Conservation (phyloP, 2,797 vertebrate species). For the Dendrocincla fuliginosa region DNA sequence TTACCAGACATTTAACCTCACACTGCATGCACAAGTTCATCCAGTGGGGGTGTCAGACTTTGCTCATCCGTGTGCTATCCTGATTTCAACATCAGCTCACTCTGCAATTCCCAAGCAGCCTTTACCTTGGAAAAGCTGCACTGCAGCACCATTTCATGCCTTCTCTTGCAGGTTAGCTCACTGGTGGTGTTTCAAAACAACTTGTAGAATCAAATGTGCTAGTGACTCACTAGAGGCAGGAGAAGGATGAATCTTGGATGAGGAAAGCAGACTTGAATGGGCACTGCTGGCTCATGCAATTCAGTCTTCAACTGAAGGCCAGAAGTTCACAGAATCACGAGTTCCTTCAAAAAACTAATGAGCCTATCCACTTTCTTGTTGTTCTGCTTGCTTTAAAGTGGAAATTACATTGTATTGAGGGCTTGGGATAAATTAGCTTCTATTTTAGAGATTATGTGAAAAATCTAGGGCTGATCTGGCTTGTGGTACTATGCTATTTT, state of each 20-base stretch:
- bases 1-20: neutral
- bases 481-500: neutral
- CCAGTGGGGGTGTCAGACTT: conserved; percentile 24
- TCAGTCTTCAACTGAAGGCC: neutral
- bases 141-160: neutral
- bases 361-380: neutral
- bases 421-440: neutral
- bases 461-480: neutral
- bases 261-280: neutral
- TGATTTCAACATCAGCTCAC: conserved; percentile 41
- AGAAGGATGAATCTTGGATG: neutral
- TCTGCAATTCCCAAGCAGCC: neutral
- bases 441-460: neutral
- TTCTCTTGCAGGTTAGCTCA: neutral
- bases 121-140: conserved; percentile 17
- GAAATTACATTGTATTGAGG: neutral
- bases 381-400: neutral
- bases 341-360: neutral
- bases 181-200: neutral
- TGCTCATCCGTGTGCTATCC: neutral
- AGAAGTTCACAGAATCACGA: neutral
- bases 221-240: neutral
- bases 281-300: neutral
- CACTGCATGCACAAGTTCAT: neutral
- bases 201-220: neutral